phyloP scores from a whole-genome alignment of 2,888 invertebrate species.

The Synergus laeviventris region DNA sequence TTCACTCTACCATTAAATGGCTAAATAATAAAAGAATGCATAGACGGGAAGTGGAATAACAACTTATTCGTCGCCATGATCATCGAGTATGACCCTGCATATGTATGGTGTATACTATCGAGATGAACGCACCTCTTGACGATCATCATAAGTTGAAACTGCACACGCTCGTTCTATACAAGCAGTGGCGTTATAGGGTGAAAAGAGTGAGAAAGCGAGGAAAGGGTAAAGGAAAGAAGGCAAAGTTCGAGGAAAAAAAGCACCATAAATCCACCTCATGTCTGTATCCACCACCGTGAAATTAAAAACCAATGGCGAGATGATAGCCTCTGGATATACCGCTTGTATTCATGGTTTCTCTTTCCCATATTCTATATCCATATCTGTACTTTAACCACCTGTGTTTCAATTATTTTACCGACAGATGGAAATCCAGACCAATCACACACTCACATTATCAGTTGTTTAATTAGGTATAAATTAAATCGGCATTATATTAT shows the following conservation, averaged over 20 bases:
- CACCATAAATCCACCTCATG: conserved; percentile 63
- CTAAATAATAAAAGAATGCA: neutral
- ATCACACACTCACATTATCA: neutral
- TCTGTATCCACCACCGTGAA: conserved; percentile 65
- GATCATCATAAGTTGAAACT: conserved; percentile 57
- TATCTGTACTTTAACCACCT: conserved; percentile 12
- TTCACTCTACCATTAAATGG: neutral
- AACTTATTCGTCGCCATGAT: neutral
- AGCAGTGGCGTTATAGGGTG: conserved; percentile 41
- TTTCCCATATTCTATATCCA: neutral
- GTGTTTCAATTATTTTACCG: conserved; percentile 12
- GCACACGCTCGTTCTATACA: conserved; percentile 51
- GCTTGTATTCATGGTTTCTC: conserved; percentile 11
- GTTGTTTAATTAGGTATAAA: conserved; percentile 14
- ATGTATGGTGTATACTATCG: conserved; percentile 44
- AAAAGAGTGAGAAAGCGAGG: neutral
- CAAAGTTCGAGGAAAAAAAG: conserved; percentile 48
- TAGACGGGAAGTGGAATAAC: neutral
- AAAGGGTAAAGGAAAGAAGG: conserved; percentile 24
- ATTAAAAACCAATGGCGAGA: conserved; percentile 63
- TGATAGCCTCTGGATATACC: conserved; percentile 54
- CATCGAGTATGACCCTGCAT: conserved; percentile 10
- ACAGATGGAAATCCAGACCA: neutral
- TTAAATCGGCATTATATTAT: neutral
- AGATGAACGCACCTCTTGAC: conserved; percentile 44